Evolutionary conservation across 2,888 invertebrate species (phyloP).

Genomic region (Dioctria rufipes): DNA sequence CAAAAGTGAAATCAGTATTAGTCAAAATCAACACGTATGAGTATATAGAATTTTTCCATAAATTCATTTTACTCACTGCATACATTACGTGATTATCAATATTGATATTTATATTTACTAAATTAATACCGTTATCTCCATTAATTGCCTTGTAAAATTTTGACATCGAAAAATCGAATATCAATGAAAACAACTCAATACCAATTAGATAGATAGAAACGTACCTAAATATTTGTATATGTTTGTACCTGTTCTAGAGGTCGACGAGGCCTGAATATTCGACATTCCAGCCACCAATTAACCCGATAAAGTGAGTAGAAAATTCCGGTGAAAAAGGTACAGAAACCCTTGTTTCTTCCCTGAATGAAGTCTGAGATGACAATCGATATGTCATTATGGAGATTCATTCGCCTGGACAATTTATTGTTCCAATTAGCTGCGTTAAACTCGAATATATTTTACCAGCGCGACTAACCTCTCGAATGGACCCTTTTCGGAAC

Average conservation of each 20-base stretch:
- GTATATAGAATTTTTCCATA: no score
- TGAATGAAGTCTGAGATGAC: conserved; percentile 51
- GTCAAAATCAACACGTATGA: no score
- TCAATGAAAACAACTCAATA: conserved; percentile 21
- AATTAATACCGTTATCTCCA: no score
- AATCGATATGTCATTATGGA: conserved; percentile 57
- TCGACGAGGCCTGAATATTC: conserved; percentile 28
- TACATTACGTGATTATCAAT: no score
- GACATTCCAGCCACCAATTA: conserved; percentile 49
- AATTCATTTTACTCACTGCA: no score
- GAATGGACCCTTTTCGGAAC: conserved; percentile 47
- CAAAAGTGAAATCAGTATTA: no score
- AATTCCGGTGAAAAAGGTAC: conserved; percentile 49
- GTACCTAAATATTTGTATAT: no score
- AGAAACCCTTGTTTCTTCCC: neutral
- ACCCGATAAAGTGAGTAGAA: conserved; percentile 28
- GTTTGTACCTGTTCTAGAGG: neutral
- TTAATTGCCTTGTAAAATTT: no score
- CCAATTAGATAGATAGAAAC: conserved; percentile 14
- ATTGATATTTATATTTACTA: no score
- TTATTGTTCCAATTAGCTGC: conserved; percentile 57
- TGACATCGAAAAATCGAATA: no score
- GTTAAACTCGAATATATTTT: conserved; percentile 57
- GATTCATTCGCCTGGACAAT: conserved; percentile 55
- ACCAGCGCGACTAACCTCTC: conserved; percentile 44